phyloP scores from a whole-genome alignment of 2,888 invertebrate species.

The Drosophila merina region DNA sequence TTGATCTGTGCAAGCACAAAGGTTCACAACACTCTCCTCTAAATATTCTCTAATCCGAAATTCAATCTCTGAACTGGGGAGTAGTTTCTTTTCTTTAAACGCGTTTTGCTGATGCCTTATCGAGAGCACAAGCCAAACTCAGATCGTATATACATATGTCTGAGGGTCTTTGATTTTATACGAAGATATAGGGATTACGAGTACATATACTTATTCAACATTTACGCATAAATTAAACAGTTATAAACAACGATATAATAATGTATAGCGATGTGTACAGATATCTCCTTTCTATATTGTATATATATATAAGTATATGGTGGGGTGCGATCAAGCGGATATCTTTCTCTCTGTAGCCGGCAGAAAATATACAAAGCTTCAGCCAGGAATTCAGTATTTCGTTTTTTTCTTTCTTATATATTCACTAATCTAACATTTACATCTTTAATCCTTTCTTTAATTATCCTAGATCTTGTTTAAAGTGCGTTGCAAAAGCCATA shows the following conservation, averaged over 20 bases:
- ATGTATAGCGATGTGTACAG: constrained; percentile 23
- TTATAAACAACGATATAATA: constrained; percentile 70
- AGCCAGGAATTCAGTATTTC: constrained; percentile 30
- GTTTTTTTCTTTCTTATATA: constrained; percentile 32
- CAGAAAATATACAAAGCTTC: constrained; percentile 51
- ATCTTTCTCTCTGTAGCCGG: constrained; percentile 52
- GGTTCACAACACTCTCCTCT: constrained; percentile 14
- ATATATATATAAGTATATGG: constrained; percentile 49
- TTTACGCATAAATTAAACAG: constrained; percentile 71
- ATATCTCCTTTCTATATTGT: constrained; percentile 28
- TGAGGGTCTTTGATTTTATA: constrained; percentile 18
- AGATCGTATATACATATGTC: no score
- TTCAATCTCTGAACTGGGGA: constrained; percentile 23
- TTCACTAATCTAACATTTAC: constrained; percentile 63
- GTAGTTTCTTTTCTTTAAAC: not conserved
- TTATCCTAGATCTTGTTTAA: not conserved
- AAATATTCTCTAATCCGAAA: constrained; percentile 22
- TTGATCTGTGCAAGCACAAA: constrained; percentile 45
- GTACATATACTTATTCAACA: constrained; percentile 62
- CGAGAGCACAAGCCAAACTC: constrained; percentile 30
- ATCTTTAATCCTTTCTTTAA: constrained; percentile 13
- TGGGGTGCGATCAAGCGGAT: constrained; percentile 68
- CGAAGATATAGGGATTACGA: constrained; percentile 36
- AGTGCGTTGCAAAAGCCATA: constrained; percentile 33
- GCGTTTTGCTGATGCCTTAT: constrained; percentile 17